Evolutionary conservation across 2,113 vertebrate species (phyloP), one percentile per base, ranked within the genome.

Genomic region (Vulpes vulpes): DNA sequence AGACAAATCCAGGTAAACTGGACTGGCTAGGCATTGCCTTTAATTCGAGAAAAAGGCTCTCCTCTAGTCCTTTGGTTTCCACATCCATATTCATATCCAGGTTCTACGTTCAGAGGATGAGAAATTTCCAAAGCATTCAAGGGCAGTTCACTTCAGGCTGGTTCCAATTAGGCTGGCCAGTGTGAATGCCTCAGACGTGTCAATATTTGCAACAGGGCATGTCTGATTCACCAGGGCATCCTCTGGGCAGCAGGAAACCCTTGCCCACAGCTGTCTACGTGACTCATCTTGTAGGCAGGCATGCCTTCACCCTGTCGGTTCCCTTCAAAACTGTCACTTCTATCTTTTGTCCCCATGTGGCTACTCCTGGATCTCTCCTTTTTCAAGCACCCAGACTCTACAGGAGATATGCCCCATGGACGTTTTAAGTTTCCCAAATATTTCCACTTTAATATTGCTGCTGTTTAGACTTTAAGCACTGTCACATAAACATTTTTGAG

Each of bases 361-460:
- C 49, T 32, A 38, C n/a, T 82, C 82, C 86, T 85, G 38, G 53
- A 69, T 27, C 11, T 43, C 73, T 35, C 69, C 30, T 80, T 83
- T 92, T 27, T 27, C 62, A 78, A 93, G 43, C 32, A 86, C 10
- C 17, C 14, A 32, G 43, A 78, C 53, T 14, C 11, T 82, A n/a
- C 30, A 80, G 88, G 94, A 92, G 64, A 87, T 82, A 79, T 43
- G 74, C 23, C 27, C 74, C 85, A 73, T 22, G 76, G 55, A 71
- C 30, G 89, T 64, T 78, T 91, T 62, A 67, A 80, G 27, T 92
- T 94, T 92, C 55, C 65, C 69, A 89, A 91, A 74, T 62, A 87
- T 79, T 97, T 82, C 71, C 43, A 71, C 55, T 90, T 97, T 83
- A 92, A 92, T 82, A 81, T 81, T 90, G 87, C 43, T 91, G 20